phyloP scores from a whole-genome alignment of 2,797 vertebrate species.

The Neopelma chrysocephalum region DNA sequence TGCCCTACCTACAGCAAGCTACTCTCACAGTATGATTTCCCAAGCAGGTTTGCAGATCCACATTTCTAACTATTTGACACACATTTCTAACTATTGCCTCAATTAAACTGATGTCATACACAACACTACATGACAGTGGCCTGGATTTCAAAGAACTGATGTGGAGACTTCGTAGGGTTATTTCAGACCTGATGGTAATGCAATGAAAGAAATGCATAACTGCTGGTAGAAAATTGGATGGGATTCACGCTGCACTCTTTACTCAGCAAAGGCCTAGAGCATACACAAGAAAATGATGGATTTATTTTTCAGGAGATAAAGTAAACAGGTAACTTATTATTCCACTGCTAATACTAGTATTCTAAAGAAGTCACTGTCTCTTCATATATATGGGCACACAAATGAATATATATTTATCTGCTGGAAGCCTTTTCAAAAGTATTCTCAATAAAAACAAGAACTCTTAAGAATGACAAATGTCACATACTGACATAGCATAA shows the following conservation, averaged over 20 bases:
- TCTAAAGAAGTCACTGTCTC: background rate
- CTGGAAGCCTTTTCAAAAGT: conserved; percentile 25
- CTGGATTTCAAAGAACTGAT: background rate
- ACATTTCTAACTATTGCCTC: background rate
- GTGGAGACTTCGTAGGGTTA: background rate
- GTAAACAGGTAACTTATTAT: conserved; percentile 15
- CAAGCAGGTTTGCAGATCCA: background rate
- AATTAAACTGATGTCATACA: background rate
- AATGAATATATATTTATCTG: background rate
- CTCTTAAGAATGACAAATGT: background rate
- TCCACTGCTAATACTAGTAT: background rate
- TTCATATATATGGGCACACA: background rate
- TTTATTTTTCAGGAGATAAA: conserved; percentile 15
- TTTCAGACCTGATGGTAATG: background rate
- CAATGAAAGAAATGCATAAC: background rate
- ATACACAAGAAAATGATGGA: background rate
- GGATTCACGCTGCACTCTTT: background rate
- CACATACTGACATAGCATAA: background rate
- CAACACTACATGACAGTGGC: background rate
- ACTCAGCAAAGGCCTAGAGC: background rate
- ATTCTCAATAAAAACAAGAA: conserved; percentile 1
- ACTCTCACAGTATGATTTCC: background rate
- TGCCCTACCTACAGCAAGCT: background rate
- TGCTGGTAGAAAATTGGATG: background rate
- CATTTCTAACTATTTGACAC: background rate